Percentiles rank a stretch among this genome's conserved stretches.
Evolutionary conservation across 2,888 invertebrate genomes (phyloP).

Genomic region (Idaea aversata): DNA sequence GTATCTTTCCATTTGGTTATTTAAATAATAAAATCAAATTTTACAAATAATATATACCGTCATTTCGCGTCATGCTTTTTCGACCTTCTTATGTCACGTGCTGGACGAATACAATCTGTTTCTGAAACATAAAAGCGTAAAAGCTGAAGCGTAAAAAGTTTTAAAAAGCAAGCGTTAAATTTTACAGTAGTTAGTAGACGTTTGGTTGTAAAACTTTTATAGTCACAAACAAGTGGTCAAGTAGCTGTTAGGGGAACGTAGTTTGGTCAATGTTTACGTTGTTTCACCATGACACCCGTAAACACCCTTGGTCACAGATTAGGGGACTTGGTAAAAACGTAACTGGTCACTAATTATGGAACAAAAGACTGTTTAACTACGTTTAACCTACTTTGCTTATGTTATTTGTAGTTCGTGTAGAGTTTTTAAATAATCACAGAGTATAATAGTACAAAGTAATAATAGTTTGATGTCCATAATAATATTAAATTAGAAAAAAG

Average conservation of each 20-base stretch:
- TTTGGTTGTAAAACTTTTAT: conserved; percentile 2
- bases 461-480: background rate
- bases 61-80: too few relatives aligned
- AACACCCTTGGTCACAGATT: conserved; percentile 1
- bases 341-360: conserved; percentile 11
- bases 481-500: background rate
- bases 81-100: too few relatives aligned
- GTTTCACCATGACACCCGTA: conserved; percentile 60
- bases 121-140: too few relatives aligned
- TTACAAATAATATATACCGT: too few relatives aligned
- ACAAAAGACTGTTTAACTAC: conserved; percentile 7
- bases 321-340: conserved; percentile 3
- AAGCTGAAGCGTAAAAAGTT: background rate
- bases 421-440: background rate
- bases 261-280: conserved; percentile 56
- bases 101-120: too few relatives aligned
- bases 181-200: background rate
- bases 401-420: background rate
- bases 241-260: background rate
- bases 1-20: too few relatives aligned
- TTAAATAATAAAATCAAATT: too few relatives aligned
- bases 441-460: background rate
- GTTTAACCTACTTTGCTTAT: background rate
- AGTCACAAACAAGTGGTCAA: background rate
- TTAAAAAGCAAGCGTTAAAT: background rate